A percentile compares a stretch with the other conserved stretches of the same genome.
Conservation (phyloP, 2,113 vertebrate genomes). For the Rafetus swinhoei region DNA sequence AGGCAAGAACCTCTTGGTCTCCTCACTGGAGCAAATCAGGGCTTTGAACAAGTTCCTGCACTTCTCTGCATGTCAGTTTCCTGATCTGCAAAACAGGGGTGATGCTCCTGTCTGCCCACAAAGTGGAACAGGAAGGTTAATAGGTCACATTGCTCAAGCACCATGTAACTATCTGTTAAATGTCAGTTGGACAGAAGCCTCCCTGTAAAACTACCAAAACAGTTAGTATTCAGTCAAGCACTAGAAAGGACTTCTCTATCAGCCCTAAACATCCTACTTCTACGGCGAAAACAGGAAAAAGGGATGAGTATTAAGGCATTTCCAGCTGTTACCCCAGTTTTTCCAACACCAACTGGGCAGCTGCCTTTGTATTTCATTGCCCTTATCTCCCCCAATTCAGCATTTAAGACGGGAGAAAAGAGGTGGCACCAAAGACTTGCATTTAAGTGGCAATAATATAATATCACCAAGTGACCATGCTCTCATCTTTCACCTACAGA, state of each 20-base stretch:
- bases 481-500: not conserved
- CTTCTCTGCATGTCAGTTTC: not conserved
- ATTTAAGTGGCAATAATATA: not conserved
- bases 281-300: not conserved
- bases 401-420: not conserved
- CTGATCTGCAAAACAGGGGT: constrained; percentile 33
- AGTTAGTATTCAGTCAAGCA: not conserved
- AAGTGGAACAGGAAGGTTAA: not conserved
- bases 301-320: not conserved
- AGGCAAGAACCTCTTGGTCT: not conserved
- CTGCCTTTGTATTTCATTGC: accelerated
- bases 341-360: not conserved
- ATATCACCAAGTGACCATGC: not conserved
- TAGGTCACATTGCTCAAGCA: constrained; percentile 12
- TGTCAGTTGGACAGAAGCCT: constrained; percentile 5
- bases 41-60: not conserved
- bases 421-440: not conserved
- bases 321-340: not conserved
- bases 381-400: not conserved
- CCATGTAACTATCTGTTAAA: constrained; percentile 15
- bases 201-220: constrained; percentile 1
- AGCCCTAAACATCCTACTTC: not conserved
- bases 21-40: not conserved
- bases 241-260: not conserved
- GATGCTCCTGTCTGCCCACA: not conserved